A percentile compares a stretch with the other conserved stretches of the same genome.
phyloP scores from a whole-genome alignment of 30 jellyfish, hydroid and myxozoan species.

The Cassiopea xamachana region DNA sequence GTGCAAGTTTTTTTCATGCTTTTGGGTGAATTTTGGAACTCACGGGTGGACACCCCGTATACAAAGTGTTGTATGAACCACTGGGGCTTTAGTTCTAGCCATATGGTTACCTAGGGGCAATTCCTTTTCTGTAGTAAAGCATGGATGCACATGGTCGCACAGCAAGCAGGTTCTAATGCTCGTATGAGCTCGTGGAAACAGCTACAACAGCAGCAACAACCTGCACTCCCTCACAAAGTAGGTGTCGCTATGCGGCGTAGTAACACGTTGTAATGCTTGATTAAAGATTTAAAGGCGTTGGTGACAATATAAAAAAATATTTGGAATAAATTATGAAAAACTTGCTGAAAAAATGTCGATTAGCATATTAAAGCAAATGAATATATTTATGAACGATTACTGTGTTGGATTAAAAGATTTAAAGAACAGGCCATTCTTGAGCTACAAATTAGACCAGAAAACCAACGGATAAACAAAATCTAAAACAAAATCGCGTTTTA shows the following conservation, averaged over 20 bases:
- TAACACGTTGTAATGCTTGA: background rate
- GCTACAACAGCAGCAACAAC: background rate
- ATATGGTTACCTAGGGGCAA: too few relatives aligned
- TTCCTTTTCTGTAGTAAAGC: too few relatives aligned
- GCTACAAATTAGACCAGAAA: conserved; percentile 53
- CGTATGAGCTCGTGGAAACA: background rate
- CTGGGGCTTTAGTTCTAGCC: too few relatives aligned
- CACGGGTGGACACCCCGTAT: too few relatives aligned
- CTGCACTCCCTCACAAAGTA: background rate
- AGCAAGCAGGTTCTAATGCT: background rate
- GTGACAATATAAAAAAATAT: background rate
- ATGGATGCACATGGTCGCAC: background rate
- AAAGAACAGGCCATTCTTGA: conserved; percentile 34
- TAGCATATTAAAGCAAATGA: conserved; percentile 41
- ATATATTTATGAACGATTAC: conserved; percentile 62
- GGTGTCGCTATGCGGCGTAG: background rate
- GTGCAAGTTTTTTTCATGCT: too few relatives aligned
- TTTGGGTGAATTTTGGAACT: too few relatives aligned
- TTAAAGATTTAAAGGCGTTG: background rate
- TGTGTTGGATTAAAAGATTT: conserved; percentile 59
- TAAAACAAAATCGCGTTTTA: conserved; percentile 50
- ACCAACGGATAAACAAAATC: conserved; percentile 63
- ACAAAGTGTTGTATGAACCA: too few relatives aligned
- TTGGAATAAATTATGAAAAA: conserved; percentile 31
- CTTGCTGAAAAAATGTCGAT: conserved; percentile 38